Evolutionary conservation across 2,797 vertebrate species (phyloP).

Genomic region (Rhinophrynus dorsalis): DNA sequence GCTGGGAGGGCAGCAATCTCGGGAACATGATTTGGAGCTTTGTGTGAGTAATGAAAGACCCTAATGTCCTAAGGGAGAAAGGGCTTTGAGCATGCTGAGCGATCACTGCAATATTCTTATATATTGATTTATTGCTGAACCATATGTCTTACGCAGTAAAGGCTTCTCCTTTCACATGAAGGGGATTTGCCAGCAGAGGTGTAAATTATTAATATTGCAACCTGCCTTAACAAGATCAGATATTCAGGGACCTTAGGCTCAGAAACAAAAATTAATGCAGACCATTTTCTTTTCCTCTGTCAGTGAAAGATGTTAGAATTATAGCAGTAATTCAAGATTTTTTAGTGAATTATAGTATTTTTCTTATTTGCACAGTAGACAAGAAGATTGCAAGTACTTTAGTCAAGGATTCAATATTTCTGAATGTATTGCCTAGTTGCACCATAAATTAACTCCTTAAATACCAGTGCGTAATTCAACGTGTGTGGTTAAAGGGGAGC

Average conservation of each 20-base stretch:
- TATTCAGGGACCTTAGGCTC: neutral
- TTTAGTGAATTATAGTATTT: too few relatives aligned
- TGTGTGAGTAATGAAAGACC: too few relatives aligned
- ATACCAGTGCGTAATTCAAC: too few relatives aligned
- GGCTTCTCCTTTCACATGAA: neutral
- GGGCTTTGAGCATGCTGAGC: neutral
- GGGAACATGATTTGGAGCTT: neutral
- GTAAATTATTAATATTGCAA: conserved; percentile 3
- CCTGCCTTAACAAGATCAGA: neutral
- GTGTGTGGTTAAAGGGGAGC: too few relatives aligned
- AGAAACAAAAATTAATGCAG: neutral
- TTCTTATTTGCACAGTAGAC: too few relatives aligned
- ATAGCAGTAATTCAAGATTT: too few relatives aligned
- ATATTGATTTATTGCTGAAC: conserved; percentile 19
- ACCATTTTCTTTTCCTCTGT: neutral
- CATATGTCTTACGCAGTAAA: neutral
- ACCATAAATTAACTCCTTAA: too few relatives aligned
- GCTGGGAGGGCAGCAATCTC: neutral
- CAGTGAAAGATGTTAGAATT: too few relatives aligned
- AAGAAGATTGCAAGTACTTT: too few relatives aligned
- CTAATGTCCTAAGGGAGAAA: neutral
- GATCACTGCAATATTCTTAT: conserved; percentile 11
- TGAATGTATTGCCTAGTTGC: too few relatives aligned
- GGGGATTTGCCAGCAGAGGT: neutral
- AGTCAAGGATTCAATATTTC: too few relatives aligned